A percentile compares a stretch with the other conserved stretches of the same genome.
Conservation (phyloP, 2,113 vertebrate species). For the Pimephales promelas region DNA sequence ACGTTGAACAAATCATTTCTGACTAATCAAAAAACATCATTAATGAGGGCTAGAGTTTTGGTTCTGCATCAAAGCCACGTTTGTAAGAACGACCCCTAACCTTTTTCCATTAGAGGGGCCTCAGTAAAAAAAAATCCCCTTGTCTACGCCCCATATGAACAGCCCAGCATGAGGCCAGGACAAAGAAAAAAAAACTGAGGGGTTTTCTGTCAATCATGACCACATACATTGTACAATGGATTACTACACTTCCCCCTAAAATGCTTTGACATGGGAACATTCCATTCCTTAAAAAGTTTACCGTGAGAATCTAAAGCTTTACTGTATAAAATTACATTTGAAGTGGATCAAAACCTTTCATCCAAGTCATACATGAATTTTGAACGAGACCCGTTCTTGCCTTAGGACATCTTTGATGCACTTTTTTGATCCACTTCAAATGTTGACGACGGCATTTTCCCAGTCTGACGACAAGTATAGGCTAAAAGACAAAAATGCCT, state of each 20-base stretch:
- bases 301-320: not conserved
- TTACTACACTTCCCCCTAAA: conserved; percentile 54
- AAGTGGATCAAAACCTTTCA: too few species aligned
- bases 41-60: conserved; percentile 23
- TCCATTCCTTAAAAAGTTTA: conserved; percentile 61
- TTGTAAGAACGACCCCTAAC: conserved; percentile 65
- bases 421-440: too few species aligned
- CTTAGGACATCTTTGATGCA: too few species aligned
- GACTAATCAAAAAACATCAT: conserved; percentile 18
- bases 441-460: not conserved
- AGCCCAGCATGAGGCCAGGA: conserved; percentile 59
- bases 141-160: conserved; percentile 45
- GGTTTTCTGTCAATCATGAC: conserved; percentile 68
- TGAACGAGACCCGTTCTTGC: too few species aligned
- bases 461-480: not conserved
- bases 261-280: conserved; percentile 58
- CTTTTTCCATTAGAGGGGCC: conserved; percentile 57
- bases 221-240: conserved; percentile 71
- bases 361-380: too few species aligned
- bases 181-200: conserved; percentile 32
- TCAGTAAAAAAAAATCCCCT: conserved; percentile 56
- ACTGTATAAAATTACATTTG: not conserved
- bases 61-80: conserved; percentile 53
- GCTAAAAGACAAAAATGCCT: not conserved
- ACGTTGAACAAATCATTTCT: not conserved